Base-by-base conservation (phyloP, 2,888 invertebrate genomes). In the Bellardia pandia region DNA sequence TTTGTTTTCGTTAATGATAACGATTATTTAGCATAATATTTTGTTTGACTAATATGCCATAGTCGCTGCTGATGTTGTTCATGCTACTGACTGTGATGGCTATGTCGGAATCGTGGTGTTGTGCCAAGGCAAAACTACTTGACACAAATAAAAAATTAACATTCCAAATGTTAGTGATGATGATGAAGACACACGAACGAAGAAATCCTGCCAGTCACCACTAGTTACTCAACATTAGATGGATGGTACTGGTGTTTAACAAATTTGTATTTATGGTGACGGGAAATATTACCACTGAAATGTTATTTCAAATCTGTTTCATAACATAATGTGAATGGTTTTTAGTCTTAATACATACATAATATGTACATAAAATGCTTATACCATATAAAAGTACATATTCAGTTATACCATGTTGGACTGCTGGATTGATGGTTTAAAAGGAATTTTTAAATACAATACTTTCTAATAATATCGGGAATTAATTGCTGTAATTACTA, bases 151-250 rank as follows among this genome's bases (percentile, higher is more conserved):
- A 71, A 45, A 83, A 69, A 85, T 77, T 80, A 77, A 83, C 83
- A 87, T 88, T 88, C 83, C 84, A 85, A 84, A 81, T 62, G 42
- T 42, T 62, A 33, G 14, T 23, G 66, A 69, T 78, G 69, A 51
- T 72, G 75, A 76, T 85, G 82, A 74, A 77, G 77, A 82, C 40
- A 83, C 72, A 77, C 71, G 71, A 88, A 68, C 83, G 62, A 66
- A 76, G 83, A 85, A 89, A 86, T 89, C 86, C 85, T 88, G 89
- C 89, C 89, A 89, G 89, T 89, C 89, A 88, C 83, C 45, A 40
- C 68, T 58, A 68, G 68, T 83, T 86, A 82, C 82, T 79, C 42
- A 85, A 85, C 56, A 68, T 72, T n/a, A 64, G 45, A 71, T 56
- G 83, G 58, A 40, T 68, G 30, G 33, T 37, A 69, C 74, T 56